These are phyloP conservation scores for Hippopotamyrus pictus DNA, from an alignment of 2,797 vertebrate genomes.

Conservation along the genomic window DNA sequence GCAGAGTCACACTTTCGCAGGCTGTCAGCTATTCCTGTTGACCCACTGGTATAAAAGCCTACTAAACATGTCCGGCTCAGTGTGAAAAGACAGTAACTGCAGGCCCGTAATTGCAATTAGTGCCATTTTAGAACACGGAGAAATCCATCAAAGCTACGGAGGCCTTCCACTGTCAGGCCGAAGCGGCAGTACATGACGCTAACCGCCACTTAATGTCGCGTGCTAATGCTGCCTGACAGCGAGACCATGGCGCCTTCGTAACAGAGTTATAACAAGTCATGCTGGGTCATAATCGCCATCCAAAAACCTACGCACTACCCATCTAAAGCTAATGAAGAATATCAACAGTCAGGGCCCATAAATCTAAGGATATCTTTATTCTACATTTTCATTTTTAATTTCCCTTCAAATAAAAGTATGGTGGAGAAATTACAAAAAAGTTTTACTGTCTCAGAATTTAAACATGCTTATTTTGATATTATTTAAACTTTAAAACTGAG, in stretches of 20 bases:
- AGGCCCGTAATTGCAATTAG: not conserved
- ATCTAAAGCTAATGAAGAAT: not conserved
- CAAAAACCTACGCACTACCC: not conserved
- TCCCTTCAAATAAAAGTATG: not conserved
- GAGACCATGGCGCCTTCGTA: not conserved
- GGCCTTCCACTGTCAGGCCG: not conserved
- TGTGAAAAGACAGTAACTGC: not conserved
- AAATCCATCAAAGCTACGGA: not conserved
- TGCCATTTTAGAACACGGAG: conserved; percentile 1
- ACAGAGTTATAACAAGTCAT: conserved; percentile 7
- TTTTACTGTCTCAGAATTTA: not conserved
- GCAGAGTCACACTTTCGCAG: conserved; percentile 1
- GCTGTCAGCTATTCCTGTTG: conserved; percentile 5
- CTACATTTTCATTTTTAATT: not conserved
- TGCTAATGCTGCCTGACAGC: not conserved
- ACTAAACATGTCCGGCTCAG: not conserved
- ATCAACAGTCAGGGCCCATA: not conserved
- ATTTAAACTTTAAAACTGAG: not conserved
- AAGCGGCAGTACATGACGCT: not conserved
- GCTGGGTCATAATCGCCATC: not conserved
- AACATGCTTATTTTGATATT: not conserved
- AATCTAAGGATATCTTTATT: not conserved
- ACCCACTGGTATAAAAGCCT: not conserved
- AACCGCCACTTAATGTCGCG: not conserved
- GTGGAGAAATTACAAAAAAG: not conserved